Base-by-base conservation (phyloP, 2,888 invertebrate genomes). In the Cerceris rybyensis region DNA sequence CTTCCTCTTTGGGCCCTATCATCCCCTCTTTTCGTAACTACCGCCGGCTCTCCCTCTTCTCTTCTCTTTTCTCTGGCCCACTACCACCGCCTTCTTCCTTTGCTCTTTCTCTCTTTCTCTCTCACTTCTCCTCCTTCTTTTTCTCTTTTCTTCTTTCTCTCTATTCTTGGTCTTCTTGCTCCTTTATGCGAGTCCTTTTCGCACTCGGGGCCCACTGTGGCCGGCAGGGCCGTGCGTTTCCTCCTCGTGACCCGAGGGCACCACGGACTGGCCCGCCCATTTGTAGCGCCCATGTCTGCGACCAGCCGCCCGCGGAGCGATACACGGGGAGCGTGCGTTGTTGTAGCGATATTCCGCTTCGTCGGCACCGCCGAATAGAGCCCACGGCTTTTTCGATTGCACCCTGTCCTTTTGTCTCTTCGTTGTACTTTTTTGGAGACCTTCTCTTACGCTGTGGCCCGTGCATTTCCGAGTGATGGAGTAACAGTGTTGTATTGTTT, bases 201-300 rank as follows among this genome's bases (percentile, higher is more conserved):
- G 61, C 86, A 80, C 84, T 66, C 75, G 70, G 67, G 77, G 82
- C 70, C 73, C 73, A 73, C 75, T 77, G 75, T 73, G 81, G 83
- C 84, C 86, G 81, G 83, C 86, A 89, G 88, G 87, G 86, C 87
- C 85, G 86, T 85, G 86, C 87, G 84, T 88, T 87, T 87, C 84
- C 85, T 87, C 82, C 80, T 84, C 86, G 87, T 90, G 90, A 91
- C 91, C 90, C 84, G 86, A 89, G 89, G 90, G 91, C 89, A 90
- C 84, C 87, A 83, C 86, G 85, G 87, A 75, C 90, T 84, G 90
- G 88, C 85, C 91, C 90, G 90, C 90, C 91, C 90, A 90, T 91
- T 91, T 91, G 90, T 91, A 90, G 91, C 90, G 89, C 90, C 90
- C 88, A 88, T 90, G 89, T 91, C 89, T 90, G 88, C 87, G 88